Evolutionary conservation across 1,140 invertebrate genomes (phyloP), one percentile per base, ranked within the genome.

Genomic region (Notospermus geniculatus): DNA sequence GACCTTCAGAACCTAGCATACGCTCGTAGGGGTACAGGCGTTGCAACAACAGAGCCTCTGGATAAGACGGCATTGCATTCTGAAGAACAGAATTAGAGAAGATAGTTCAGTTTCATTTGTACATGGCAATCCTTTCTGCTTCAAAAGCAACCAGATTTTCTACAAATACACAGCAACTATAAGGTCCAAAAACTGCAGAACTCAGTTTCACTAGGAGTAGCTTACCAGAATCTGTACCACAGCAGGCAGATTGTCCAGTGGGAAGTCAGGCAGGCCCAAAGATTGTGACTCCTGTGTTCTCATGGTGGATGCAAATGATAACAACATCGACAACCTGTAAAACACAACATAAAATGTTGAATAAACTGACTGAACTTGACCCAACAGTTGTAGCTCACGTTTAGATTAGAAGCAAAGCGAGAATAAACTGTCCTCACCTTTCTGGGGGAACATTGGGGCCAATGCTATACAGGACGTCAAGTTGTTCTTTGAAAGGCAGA

Each of bases 241-340:
- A 7, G 82, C 75, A 0, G 80, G 72, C 17, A 97, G 73, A 83
- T 89, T 95, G 71, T 95, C 91, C 1, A 95, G 74, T 0, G 95
- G 95, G 80, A 97, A 96, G 82, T 96, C 92, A 0, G 93, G 92
- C 41, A 97, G 79, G 55, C 87, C 88, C 28, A 93, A 75, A 72
- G 84, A 76, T 71, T 84, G 71, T 62, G 86, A 85, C 82, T 93
- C 85, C 73, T 85, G 85, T 0, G 89, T 88, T 52, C 89, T 79
- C 36, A 97, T 84, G 4, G 91, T 89, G 64, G 85, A 84, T 82
- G 87, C 76, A 85, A 92, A 82, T 71, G 90, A 91, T 9, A 95
- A 71, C 2, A 97, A 72, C 72, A 88, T 84, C 64, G 88, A 87
- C n/a, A 80, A 28, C 41, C 74, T 75, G 56, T 39, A 59, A n/a